These are phyloP conservation scores for Torymus tubicola DNA, from an alignment of 2,888 invertebrate genomes.

Conservation along the genomic window DNA sequence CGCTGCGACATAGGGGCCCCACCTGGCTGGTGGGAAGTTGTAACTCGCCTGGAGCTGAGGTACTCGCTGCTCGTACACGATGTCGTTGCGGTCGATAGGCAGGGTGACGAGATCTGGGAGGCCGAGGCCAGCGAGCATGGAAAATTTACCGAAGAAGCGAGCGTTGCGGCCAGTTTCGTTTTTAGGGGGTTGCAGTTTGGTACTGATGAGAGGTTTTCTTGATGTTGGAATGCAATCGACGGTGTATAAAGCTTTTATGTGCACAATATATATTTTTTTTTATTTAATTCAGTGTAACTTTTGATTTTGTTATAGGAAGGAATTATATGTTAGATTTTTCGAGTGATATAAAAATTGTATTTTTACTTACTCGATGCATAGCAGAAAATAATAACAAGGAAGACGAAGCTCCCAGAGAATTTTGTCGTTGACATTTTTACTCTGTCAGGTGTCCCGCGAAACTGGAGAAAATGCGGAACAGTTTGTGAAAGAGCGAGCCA, in stretches of 20 bases:
- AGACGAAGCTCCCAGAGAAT: neutral
- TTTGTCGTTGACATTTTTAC: constrained; percentile 58
- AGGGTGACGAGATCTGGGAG: constrained; percentile 57
- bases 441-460: constrained; percentile 53
- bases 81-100: constrained; percentile 49
- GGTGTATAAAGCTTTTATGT: neutral
- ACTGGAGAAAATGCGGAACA: constrained; percentile 57
- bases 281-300: neutral
- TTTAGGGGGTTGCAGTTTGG: neutral
- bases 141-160: constrained; percentile 67
- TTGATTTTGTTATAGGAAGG: too few species aligned
- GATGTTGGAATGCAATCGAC: constrained; percentile 14
- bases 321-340: neutral
- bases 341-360: neutral
- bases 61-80: constrained; percentile 43
- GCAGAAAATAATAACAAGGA: constrained; percentile 15
- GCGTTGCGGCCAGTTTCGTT: constrained; percentile 46
- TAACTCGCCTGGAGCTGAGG: constrained; percentile 36
- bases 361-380: constrained; percentile 36
- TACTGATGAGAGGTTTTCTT: neutral
- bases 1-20: constrained; percentile 65
- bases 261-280: neutral
- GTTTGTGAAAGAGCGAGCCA: constrained; percentile 26
- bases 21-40: constrained; percentile 56
- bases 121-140: constrained; percentile 68